Percentiles rank a stretch among this genome's conserved stretches.
These are phyloP conservation scores for Orestias chungarensis DNA, from an alignment of 2,797 vertebrate species.

Conservation along the genomic window DNA sequence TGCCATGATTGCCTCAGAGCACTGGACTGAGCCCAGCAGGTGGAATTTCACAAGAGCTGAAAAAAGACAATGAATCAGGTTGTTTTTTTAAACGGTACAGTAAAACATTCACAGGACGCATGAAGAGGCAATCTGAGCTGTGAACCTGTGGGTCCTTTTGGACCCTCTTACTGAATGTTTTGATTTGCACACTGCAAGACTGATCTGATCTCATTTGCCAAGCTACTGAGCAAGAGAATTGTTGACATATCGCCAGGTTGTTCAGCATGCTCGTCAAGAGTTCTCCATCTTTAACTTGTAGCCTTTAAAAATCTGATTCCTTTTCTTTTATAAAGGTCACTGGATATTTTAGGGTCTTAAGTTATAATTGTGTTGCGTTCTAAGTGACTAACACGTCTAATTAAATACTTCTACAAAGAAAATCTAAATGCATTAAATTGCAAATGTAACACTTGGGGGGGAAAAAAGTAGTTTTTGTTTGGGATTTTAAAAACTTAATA, in stretches of 20 bases:
- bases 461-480: neutral
- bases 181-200: constrained; percentile 32
- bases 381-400: neutral
- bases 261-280: constrained; percentile 41
- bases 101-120: constrained; percentile 19
- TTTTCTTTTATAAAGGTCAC: neutral
- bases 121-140: constrained; percentile 32
- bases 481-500: neutral
- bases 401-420: neutral
- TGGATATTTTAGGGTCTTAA: neutral
- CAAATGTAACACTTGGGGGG: neutral
- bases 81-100: constrained; percentile 2
- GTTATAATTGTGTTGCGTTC: neutral
- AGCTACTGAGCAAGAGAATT: constrained; percentile 43
- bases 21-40: constrained; percentile 91
- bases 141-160: constrained; percentile 62
- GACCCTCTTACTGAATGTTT: constrained; percentile 60
- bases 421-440: neutral
- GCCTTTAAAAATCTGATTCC: neutral
- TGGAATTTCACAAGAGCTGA: constrained; percentile 94
- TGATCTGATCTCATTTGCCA: constrained; percentile 44
- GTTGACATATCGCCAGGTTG: constrained; percentile 39
- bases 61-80: constrained; percentile 10
- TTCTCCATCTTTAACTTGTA: constrained; percentile 57
- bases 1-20: constrained; percentile 93